A percentile compares a stretch with the other conserved stretches of the same genome.
These are phyloP conservation scores for Kryptolebias ocellatus DNA, from an alignment of 2,797 vertebrate species.

Conservation along the genomic window DNA sequence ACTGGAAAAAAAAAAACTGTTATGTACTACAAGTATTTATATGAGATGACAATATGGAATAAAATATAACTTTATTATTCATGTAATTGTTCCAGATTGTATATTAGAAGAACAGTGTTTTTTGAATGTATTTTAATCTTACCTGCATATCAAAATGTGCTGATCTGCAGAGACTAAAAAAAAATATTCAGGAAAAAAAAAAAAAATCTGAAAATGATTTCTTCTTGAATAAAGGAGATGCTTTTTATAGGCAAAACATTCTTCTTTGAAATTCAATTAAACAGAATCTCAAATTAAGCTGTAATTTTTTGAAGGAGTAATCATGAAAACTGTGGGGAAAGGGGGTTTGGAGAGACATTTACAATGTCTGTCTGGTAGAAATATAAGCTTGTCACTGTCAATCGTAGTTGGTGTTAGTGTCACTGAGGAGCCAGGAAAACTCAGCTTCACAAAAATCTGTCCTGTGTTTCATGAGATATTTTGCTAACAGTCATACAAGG, in stretches of 20 bases:
- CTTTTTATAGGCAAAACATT: too few relatives aligned
- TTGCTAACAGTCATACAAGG: too few relatives aligned
- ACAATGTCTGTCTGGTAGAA: constrained; percentile 15
- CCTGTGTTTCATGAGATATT: too few relatives aligned
- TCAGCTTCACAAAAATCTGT: background rate
- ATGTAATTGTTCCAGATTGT: background rate
- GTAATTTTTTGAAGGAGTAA: background rate
- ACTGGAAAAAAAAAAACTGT: background rate
- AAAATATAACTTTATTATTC: background rate
- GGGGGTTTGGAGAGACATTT: background rate
- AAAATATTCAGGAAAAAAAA: background rate
- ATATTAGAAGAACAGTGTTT: too few relatives aligned
- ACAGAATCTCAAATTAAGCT: too few relatives aligned
- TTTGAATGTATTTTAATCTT: too few relatives aligned
- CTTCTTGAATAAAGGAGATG: background rate
- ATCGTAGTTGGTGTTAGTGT: constrained; percentile 12
- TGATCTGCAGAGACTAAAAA: background rate
- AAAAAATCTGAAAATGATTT: constrained; percentile 1
- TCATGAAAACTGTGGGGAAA: background rate
- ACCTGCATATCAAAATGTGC: too few relatives aligned
- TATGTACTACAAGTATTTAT: background rate
- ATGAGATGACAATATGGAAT: background rate
- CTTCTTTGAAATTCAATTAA: too few relatives aligned
- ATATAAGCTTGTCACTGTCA: constrained; percentile 12
- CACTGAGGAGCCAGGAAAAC: constrained; percentile 2